Evolutionary conservation across 2,113 vertebrate species (phyloP).

Genomic region (Coreoperca whiteheadi): DNA sequence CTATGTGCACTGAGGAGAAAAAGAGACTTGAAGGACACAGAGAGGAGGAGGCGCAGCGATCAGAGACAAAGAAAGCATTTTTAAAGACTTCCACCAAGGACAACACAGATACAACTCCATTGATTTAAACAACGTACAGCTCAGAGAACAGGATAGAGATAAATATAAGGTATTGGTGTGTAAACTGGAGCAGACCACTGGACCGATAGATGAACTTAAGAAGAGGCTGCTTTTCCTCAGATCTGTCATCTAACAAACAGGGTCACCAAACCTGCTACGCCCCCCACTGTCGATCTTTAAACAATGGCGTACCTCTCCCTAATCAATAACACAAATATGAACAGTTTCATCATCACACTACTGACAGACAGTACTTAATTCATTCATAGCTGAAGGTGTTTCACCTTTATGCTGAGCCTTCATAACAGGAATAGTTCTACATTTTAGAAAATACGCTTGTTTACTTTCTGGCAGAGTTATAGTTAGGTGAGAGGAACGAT

Average conservation of each 20-base stretch:
- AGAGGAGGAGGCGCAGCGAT: slow-evolving; percentile 61
- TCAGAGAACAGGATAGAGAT: slow-evolving; percentile 46
- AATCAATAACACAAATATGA: slow-evolving; percentile 31
- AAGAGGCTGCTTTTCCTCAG: slow-evolving; percentile 29
- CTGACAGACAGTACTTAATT: slow-evolving; percentile 44
- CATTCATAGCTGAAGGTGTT: slow-evolving; percentile 18
- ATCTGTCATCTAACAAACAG: slow-evolving; percentile 14
- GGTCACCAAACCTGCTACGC: slow-evolving; percentile 3
- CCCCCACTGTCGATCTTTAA: background rate
- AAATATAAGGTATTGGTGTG: slow-evolving; percentile 38
- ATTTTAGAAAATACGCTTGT: background rate
- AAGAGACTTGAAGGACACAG: slow-evolving; percentile 48
- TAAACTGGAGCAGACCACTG: slow-evolving; percentile 82
- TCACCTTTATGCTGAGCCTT: slow-evolving; percentile 11
- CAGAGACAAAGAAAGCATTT: slow-evolving; percentile 60
- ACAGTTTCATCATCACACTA: slow-evolving; percentile 38
- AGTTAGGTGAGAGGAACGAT: too few species aligned
- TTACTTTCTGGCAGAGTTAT: background rate
- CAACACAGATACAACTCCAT: slow-evolving; percentile 61
- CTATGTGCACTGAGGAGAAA: slow-evolving; percentile 72
- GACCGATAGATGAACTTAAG: slow-evolving; percentile 26
- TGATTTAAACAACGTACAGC: slow-evolving; percentile 41
- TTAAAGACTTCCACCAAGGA: slow-evolving; percentile 63
- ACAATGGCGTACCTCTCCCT: slow-evolving; percentile 27
- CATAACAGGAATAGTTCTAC: background rate